Evolutionary conservation across 2,113 vertebrate species (phyloP), one percentile per base, ranked within the genome.

Genomic region (Stigmatopora argus): DNA sequence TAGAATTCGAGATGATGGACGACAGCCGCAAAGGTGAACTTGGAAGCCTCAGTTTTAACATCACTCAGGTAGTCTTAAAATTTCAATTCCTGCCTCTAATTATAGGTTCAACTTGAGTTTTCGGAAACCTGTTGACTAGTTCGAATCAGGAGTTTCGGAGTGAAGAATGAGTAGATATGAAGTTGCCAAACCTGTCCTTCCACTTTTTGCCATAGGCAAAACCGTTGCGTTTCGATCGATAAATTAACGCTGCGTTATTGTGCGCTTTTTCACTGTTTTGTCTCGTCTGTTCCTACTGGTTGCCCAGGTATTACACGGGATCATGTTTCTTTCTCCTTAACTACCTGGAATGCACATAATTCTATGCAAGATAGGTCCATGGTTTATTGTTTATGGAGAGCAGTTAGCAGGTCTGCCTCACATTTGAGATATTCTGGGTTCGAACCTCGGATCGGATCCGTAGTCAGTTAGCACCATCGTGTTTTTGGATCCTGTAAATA

Each of bases 1-100:
- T 64, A 76, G 47, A 44, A 61, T 44, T 45, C 44, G 66, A 89
- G 83, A 92, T 92, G 91, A 80, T 74, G 75, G 80, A 77, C 69
- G 47, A 79, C 31, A 69, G 81, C 74, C 72, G 75, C 61, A 86
- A 75, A 66, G 60, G 75, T 19, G 74, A 77, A 47, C 45, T 69
- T 46, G 81, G 65, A 57, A 83, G 67, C 72, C 73, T 67, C 23
- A 57, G 26, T 8, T 72, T 17, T 58, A 41, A 56, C 75, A 7
- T 51, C 17, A 60, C 58, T 46, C 78, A 82, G 83, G 83, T 86
- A 82, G 58, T 73, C 75, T 53, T 64, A 23, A 60, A 51, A n/a
- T 3, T 15, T 44, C 26, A 11, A 18, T 4, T 65, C 46, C 52
- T 3, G 21, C 23, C 18, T 8, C 15, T 3, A 35, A 44, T 6